Conservation (phyloP, 2,888 invertebrate genomes). For the Clunio marinus region DNA sequence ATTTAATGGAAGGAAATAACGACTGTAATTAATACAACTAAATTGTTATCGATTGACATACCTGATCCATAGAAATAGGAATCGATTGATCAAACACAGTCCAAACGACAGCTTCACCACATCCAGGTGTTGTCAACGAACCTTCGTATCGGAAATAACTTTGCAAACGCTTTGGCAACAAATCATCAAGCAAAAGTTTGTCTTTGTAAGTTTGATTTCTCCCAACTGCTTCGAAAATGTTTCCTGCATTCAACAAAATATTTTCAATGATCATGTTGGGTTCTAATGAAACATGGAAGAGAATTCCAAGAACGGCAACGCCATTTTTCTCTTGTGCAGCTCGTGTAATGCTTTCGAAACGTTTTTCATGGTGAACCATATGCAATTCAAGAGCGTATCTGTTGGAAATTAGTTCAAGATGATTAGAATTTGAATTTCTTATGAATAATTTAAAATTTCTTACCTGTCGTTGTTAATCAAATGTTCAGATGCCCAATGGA, state of each 20-base stretch:
- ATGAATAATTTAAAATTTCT: slow-evolving; percentile 42
- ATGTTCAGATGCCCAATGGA: slow-evolving; percentile 84
- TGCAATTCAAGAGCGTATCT: slow-evolving; percentile 63
- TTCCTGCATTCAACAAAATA: slow-evolving; percentile 43
- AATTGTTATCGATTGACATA: slow-evolving; percentile 42
- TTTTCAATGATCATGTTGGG: slow-evolving; percentile 40
- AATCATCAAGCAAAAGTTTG: slow-evolving; percentile 44
- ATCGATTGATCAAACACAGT: slow-evolving; percentile 59
- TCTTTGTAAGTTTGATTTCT: slow-evolving; percentile 43
- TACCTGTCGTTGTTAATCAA: slow-evolving; percentile 62
- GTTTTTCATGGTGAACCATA: slow-evolving; percentile 60
- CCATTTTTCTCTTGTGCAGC: slow-evolving; percentile 57
- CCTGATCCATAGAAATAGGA: slow-evolving; percentile 55
- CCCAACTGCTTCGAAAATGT: slow-evolving; percentile 44
- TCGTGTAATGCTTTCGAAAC: slow-evolving; percentile 50
- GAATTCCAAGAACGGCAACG: slow-evolving; percentile 60
- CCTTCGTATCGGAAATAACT: slow-evolving; percentile 62
- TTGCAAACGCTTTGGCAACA: slow-evolving; percentile 56
- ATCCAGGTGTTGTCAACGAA: slow-evolving; percentile 70
- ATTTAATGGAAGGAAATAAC: slow-evolving; percentile 38
- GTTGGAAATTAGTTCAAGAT: background rate
- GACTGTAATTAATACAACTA: background rate
- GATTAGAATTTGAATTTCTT: slow-evolving; percentile 17
- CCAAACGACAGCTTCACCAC: slow-evolving; percentile 71
- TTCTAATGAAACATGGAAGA: slow-evolving; percentile 54